Percentiles rank a stretch among this genome's conserved stretches.
Conservation (phyloP, 1,140 invertebrate species). For the Drosophila ananassae region DNA sequence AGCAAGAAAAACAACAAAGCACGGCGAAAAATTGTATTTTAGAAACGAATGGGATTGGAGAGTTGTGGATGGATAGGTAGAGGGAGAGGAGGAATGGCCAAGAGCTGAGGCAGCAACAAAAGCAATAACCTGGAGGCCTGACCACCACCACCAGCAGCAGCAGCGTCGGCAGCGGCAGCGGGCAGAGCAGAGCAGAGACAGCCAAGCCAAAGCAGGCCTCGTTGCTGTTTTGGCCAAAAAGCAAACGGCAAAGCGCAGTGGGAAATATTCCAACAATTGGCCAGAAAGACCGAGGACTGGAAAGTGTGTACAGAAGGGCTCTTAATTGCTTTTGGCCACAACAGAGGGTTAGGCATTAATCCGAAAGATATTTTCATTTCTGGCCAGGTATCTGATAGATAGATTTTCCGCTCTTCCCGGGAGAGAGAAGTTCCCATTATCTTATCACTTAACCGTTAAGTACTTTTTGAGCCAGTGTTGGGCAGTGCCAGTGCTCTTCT, state of each 20-base stretch:
- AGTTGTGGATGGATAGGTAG: constrained; percentile 7
- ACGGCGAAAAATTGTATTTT: constrained; percentile 57
- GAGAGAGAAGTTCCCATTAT: too few relatives aligned
- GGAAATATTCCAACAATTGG: constrained; percentile 37
- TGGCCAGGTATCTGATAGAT: constrained; percentile 5
- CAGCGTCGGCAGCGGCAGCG: constrained; percentile 20
- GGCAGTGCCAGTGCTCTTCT: too few relatives aligned
- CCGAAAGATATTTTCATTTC: constrained; percentile 24
- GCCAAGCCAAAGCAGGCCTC: constrained; percentile 6
- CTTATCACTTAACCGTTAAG: too few relatives aligned
- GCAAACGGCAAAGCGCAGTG: constrained; percentile 31
- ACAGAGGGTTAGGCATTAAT: constrained; percentile 33
- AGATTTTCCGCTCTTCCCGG: too few relatives aligned
- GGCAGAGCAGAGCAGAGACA: constrained; percentile 8
- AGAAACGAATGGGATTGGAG: constrained; percentile 56
- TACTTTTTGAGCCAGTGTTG: too few relatives aligned
- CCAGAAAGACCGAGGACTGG: constrained; percentile 1
- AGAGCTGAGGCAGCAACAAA: constrained; percentile 38
- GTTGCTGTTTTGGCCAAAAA: constrained; percentile 31
- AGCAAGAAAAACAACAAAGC: constrained; percentile 39
- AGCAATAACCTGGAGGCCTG: constrained; percentile 41
- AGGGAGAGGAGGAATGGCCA: constrained; percentile 42
- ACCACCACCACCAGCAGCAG: constrained; percentile 8
- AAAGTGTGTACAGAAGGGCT: not conserved
- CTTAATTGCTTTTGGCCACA: constrained; percentile 37